Base-by-base conservation (phyloP, 2,888 invertebrate species). In the Parnassius glacialis region DNA sequence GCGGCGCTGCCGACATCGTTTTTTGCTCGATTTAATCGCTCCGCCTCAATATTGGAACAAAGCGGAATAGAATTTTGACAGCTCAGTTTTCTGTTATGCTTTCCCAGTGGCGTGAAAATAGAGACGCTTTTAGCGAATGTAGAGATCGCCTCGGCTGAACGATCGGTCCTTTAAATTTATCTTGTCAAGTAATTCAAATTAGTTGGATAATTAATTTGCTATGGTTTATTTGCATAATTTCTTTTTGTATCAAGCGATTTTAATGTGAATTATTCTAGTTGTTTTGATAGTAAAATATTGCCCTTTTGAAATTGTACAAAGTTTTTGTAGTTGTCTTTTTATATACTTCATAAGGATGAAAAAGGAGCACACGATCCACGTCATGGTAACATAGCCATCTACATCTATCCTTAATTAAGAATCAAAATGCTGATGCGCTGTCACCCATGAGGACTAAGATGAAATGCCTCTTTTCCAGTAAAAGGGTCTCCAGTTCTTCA, bases 21-120 rank as follows among this genome's bases (percentile, higher is more conserved):
- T 82, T 82, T 81, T 78, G 77, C 74, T 71, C 71, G 76, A 79
- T 81, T 80, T 80, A 81, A 84, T 84, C 81, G 75, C 66, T 74
- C 68, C 71, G 52, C 68, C 62, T 66, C 64, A 66, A 71, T 67
- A 70, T 72, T 68, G 67, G 68, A 68, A 71, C 72, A 75, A 71
- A 74, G 75, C 73, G 64, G 50, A 67, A 67, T 64, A 65, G 73
- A 70, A 69, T 67, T 69, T 69, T 71, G 70, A 73, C 73, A 69
- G 70, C 69, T 71, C 71, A 71, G 68, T 72, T 70, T 69, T 67
- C 69, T 68, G 64, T 70, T 68, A 64, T 65, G 64, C 68, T 67
- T 67, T 68, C 64, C 70, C 59, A 62, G 62, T 64, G 60, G 66
- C 58, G 66, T 44, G 61, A 70, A 70, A 72, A 71, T 65, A 66